Percentiles rank a stretch among this genome's conserved stretches.
Conservation (phyloP, 2,888 invertebrate species). For the Alsophila aescularia region DNA sequence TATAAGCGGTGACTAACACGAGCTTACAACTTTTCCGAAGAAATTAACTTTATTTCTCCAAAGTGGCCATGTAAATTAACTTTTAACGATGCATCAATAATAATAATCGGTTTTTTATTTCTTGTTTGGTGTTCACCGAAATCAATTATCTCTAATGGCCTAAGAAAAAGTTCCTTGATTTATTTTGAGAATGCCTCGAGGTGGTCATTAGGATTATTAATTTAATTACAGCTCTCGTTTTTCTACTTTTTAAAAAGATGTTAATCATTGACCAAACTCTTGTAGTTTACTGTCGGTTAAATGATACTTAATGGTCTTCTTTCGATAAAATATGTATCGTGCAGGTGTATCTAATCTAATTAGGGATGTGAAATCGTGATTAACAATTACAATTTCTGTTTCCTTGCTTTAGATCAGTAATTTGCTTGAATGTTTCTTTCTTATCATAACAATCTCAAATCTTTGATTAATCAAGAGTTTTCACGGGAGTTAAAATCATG, state of each 20-base stretch:
- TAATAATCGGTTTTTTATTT: conserved; percentile 48
- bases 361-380: conserved; percentile 28
- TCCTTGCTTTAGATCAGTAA: conserved; percentile 4
- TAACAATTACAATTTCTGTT: conserved; percentile 19
- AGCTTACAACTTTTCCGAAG: conserved; percentile 2
- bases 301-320: conserved; percentile 33
- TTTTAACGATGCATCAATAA: conserved; percentile 56
- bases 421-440: not conserved
- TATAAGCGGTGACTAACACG: conserved; percentile 46
- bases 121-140: conserved; percentile 53
- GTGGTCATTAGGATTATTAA: conserved; percentile 64
- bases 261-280: conserved; percentile 39
- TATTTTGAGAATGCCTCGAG: conserved; percentile 61
- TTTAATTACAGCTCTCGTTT: conserved; percentile 59
- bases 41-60: conserved; percentile 23
- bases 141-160: conserved; percentile 75
- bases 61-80: conserved; percentile 43
- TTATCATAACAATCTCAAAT: not conserved
- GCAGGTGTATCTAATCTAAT: conserved; percentile 36
- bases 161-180: conserved; percentile 62
- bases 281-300: conserved; percentile 43
- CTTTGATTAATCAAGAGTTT: not conserved
- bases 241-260: conserved; percentile 48
- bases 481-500: not conserved
- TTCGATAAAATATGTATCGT: conserved; percentile 32